phyloP scores from a whole-genome alignment of 2,113 vertebrate genomes.

The Hemiprocne comata region DNA sequence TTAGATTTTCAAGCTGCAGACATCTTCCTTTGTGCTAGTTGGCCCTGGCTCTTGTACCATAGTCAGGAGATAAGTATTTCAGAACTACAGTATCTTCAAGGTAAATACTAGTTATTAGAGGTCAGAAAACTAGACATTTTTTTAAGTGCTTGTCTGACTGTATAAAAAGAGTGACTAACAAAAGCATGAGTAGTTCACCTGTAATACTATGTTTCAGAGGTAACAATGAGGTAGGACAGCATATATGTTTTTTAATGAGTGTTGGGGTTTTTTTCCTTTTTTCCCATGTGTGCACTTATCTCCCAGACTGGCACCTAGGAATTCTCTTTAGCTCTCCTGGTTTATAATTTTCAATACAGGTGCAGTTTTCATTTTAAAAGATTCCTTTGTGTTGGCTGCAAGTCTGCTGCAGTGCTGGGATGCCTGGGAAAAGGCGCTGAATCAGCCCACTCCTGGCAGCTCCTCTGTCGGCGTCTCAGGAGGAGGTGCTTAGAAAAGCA shows the following conservation, averaged over 20 bases:
- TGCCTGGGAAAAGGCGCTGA: background rate
- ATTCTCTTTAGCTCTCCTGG: background rate
- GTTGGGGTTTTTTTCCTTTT: background rate
- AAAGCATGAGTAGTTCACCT: background rate
- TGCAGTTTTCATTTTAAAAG: background rate
- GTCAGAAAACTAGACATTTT: background rate
- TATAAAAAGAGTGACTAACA: background rate
- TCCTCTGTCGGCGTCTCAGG: background rate
- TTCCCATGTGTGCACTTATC: background rate
- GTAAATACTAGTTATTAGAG: background rate
- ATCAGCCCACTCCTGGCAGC: background rate
- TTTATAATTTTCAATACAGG: background rate
- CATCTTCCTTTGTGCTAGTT: background rate
- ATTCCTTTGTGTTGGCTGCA: background rate
- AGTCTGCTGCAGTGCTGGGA: background rate
- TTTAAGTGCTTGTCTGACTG: background rate
- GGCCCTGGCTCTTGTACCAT: background rate
- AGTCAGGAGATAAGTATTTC: background rate
- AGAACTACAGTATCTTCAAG: background rate
- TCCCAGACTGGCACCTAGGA: background rate
- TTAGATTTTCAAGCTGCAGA: background rate
- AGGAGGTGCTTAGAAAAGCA: background rate
- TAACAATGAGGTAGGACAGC: background rate
- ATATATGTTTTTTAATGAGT: background rate
- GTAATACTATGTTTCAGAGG: background rate